phyloP scores from a whole-genome alignment of 1,140 invertebrate species.

The Triops cancriformis region DNA sequence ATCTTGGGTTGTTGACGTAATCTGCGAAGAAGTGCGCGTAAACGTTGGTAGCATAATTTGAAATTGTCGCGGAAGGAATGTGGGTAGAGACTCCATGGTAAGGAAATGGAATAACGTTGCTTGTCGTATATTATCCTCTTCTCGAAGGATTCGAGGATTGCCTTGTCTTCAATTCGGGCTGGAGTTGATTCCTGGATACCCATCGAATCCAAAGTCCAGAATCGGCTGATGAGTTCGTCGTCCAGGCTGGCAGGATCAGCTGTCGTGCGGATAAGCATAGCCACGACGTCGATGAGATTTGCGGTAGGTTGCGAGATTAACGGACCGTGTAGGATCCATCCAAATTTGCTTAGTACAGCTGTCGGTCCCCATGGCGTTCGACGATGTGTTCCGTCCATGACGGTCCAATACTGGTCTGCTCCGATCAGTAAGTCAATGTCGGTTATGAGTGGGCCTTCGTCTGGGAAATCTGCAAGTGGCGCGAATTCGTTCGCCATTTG shows the following conservation, averaged over 20 bases:
- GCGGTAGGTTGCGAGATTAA: background rate
- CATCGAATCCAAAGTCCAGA: background rate
- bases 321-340: conserved; percentile 3
- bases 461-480: background rate
- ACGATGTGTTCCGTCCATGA: background rate
- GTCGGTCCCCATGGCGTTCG: background rate
- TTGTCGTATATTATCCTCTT: background rate
- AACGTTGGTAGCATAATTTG: background rate
- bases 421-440: background rate
- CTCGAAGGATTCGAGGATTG: background rate
- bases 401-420: background rate
- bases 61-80: background rate
- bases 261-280: background rate
- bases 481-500: background rate
- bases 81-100: background rate
- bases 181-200: background rate
- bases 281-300: background rate
- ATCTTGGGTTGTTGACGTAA: background rate
- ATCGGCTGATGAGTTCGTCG: background rate
- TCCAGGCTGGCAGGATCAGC: background rate
- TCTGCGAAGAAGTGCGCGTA: background rate
- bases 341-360: background rate
- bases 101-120: background rate
- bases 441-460: background rate
- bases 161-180: background rate